phyloP scores from a whole-genome alignment of 2,113 vertebrate species.

The Oplegnathus fasciatus region DNA sequence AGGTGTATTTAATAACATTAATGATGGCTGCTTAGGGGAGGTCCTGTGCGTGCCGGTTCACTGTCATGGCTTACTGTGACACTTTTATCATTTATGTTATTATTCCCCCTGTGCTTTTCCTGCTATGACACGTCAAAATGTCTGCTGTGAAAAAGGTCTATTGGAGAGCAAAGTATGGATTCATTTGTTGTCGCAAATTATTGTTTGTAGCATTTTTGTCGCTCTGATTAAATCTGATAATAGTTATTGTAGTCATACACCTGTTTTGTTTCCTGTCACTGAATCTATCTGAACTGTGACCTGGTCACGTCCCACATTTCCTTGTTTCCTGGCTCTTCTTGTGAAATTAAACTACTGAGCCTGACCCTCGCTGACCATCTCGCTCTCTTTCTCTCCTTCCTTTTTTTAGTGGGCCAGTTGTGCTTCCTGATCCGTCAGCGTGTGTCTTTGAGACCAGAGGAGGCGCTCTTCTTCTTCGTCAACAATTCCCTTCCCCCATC shows the following conservation, averaged over 20 bases:
- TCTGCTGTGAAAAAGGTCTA: background rate
- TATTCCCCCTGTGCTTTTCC: background rate
- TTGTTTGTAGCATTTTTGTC: background rate
- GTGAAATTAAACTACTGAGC: background rate
- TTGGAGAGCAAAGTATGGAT: background rate
- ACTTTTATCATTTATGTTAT: background rate
- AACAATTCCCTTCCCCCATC: constrained; percentile 98
- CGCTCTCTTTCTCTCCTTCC: background rate
- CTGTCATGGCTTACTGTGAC: background rate
- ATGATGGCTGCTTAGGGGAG: background rate
- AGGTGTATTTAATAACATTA: background rate
- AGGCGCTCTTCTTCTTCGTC: constrained; percentile 98
- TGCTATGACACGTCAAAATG: background rate
- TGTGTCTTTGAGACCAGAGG: constrained; percentile 95
- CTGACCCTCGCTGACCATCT: background rate
- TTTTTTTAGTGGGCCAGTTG: constrained; percentile 92
- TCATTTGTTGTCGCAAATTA: no score
- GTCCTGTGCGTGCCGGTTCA: background rate
- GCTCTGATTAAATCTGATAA: background rate
- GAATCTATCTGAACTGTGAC: no score
- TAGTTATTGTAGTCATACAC: background rate
- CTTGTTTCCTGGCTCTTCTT: constrained; percentile 6
- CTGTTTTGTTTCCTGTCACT: no score
- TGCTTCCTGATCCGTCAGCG: constrained; percentile 98
- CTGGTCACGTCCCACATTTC: background rate